Base-by-base conservation (phyloP, 2,113 vertebrate species). In the Aegithalos caudatus region DNA sequence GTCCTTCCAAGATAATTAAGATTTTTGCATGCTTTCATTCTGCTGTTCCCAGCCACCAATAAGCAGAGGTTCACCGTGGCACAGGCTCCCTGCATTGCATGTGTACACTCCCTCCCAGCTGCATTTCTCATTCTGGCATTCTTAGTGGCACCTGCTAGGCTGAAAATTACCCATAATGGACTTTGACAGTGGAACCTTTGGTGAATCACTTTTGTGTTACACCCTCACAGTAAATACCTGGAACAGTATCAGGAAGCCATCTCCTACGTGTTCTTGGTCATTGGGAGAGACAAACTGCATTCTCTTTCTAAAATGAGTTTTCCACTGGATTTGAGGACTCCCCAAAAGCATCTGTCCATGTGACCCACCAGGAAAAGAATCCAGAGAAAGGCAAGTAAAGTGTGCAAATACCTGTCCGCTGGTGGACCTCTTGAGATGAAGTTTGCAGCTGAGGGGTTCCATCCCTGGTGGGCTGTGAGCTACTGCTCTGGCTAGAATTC, bases 401-500 rank as follows among this genome's bases (percentile, higher is more conserved):
- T 56, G 23, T 56, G 54, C 48, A 74, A 35, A 62, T 97, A 97
- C 98, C 98, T 97, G 97, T 23, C 82, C 73, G 97, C 37, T 98
- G 98, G 72, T 98, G 98, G 61, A 98, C 93, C 91, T 97, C 97
- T 7, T 27, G 77, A n/a, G 97, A 96, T 12, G 98, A 96, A 69
- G 92, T 42, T 88, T 95, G 85, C 71, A 96, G 61, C 94, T 98
- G 98, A 29, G 98, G 95, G 6, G 98, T 98, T 69, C 98, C 97
- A 64, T 98, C 98, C 66, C 98, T 97, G 51, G 98, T 97, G 56
- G 98, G 98, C 82, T 99, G 98, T 0, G 97, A 81, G 78, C 98
- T 98, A 89, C 98, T 95, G 91, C 98, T 99, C 97, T 98, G 99
- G 95, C 98, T 99, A 29, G 98, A 98, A 76, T 98, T 98, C 4